phyloP scores from a whole-genome alignment of 2,888 invertebrate species.

The Drosophila falleni region DNA sequence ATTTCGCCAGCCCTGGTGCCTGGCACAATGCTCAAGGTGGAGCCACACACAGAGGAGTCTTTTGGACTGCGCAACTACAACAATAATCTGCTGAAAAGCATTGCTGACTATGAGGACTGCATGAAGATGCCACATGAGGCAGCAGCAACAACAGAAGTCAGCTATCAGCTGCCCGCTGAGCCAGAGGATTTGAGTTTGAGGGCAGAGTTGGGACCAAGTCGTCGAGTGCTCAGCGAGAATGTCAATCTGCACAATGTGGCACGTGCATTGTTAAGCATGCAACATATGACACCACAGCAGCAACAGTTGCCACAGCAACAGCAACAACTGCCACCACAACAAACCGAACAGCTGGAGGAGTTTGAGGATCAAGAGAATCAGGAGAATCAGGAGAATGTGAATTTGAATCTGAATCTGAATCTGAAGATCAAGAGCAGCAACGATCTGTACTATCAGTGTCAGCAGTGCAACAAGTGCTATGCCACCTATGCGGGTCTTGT shows the following conservation, averaged over 20 bases:
- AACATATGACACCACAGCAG: slow-evolving; percentile 66
- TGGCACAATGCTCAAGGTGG: slow-evolving; percentile 50
- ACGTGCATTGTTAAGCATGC: slow-evolving; percentile 80
- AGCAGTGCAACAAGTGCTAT: slow-evolving; percentile 85
- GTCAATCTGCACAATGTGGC: slow-evolving; percentile 82
- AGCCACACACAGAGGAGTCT: slow-evolving; percentile 34
- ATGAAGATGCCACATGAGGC: slow-evolving; percentile 59
- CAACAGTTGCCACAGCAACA: slow-evolving; percentile 33
- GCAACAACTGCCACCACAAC: slow-evolving; percentile 4
- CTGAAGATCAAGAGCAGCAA: slow-evolving; percentile 78
- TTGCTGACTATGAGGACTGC: slow-evolving; percentile 82
- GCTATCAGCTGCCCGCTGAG: slow-evolving; percentile 48
- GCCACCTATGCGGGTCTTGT: slow-evolving; percentile 84
- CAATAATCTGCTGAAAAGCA: slow-evolving; percentile 78
- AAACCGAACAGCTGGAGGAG: slow-evolving; percentile 31
- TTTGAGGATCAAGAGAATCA: slow-evolving; percentile 56
- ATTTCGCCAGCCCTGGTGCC: slow-evolving; percentile 32
- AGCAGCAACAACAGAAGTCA: not conserved
- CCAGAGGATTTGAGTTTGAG: slow-evolving; percentile 83
- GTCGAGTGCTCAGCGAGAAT: slow-evolving; percentile 79
- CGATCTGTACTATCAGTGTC: slow-evolving; percentile 85
- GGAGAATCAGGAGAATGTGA: slow-evolving; percentile 37
- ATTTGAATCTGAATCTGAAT: slow-evolving; percentile 10
- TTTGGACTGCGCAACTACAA: slow-evolving; percentile 76
- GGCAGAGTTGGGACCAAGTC: slow-evolving; percentile 22